phyloP scores from a whole-genome alignment of 2,113 vertebrate genomes.

The Gasterosteus aculeatus region DNA sequence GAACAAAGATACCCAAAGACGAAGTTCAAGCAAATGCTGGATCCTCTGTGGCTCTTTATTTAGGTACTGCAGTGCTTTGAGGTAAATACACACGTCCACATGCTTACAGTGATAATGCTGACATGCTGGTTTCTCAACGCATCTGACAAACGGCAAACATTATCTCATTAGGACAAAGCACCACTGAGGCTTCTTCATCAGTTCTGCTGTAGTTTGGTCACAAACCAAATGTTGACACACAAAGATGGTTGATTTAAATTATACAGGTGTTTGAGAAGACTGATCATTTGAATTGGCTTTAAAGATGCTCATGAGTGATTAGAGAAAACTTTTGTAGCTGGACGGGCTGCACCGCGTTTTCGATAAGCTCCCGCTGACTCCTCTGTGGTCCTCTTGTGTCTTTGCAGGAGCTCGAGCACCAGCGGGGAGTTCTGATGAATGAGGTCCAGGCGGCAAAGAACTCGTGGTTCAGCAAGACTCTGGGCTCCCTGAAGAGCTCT shows the following conservation, averaged over 20 bases:
- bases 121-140: neutral
- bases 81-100: neutral
- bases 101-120: neutral
- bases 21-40: neutral
- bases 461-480: conserved; percentile 99
- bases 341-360: neutral
- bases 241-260: neutral
- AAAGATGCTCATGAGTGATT: neutral
- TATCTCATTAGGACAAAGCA: neutral
- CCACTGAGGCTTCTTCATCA: too few species aligned
- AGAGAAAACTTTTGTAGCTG: neutral
- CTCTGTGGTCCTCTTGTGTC: conserved; percentile 1
- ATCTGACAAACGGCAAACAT: neutral
- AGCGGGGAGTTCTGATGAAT: conserved; percentile 95
- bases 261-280: neutral
- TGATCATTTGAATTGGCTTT: neutral
- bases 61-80: neutral
- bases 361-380: neutral
- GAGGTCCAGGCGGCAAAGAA: conserved; percentile 99
- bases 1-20: neutral
- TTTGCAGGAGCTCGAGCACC: conserved; percentile 94
- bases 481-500: conserved; percentile 97
- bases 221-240: neutral
- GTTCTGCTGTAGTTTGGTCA: too few species aligned
- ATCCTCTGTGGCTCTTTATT: neutral